Percentiles rank a stretch among this genome's conserved stretches.
Evolutionary conservation across 2,797 vertebrate genomes (phyloP).

Genomic region (Esox masquinongy): DNA sequence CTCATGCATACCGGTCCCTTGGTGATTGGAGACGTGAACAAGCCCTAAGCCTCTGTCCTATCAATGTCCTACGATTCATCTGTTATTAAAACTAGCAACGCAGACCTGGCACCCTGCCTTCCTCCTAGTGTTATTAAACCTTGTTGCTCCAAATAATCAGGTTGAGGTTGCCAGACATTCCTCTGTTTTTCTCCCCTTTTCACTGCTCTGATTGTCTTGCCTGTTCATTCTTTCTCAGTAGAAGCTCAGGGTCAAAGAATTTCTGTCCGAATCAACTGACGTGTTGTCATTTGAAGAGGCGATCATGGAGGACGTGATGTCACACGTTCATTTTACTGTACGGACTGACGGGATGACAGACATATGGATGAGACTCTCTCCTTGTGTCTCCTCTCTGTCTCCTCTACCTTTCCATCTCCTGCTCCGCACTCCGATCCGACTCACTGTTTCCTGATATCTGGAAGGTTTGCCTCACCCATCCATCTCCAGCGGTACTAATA

Average conservation of each 20-base stretch:
- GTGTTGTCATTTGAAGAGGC: neutral
- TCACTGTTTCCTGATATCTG: conserved; percentile 46
- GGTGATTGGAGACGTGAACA: conserved; percentile 28
- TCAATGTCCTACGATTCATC: conserved; percentile 44
- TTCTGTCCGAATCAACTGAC: neutral
- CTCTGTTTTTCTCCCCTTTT: neutral
- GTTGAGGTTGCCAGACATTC: conserved; percentile 43
- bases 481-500: conserved; percentile 39
- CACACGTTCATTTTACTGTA: neutral
- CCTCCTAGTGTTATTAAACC: conserved; percentile 61
- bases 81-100: conserved; percentile 51
- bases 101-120: conserved; percentile 56
- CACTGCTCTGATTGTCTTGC: neutral
- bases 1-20: conserved; percentile 30
- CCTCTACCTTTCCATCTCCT: conserved; percentile 10
- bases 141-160: conserved; percentile 51
- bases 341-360: neutral
- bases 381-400: neutral
- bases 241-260: neutral
- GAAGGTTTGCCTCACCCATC: conserved; percentile 25
- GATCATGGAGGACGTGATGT: neutral
- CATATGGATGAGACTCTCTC: neutral
- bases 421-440: conserved; percentile 13
- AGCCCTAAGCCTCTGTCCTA: conserved; percentile 44
- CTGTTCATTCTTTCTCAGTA: neutral